These are phyloP conservation scores for Tetraodon nigroviridis DNA, from an alignment of 2,113 vertebrate genomes.

Conservation along the genomic window DNA sequence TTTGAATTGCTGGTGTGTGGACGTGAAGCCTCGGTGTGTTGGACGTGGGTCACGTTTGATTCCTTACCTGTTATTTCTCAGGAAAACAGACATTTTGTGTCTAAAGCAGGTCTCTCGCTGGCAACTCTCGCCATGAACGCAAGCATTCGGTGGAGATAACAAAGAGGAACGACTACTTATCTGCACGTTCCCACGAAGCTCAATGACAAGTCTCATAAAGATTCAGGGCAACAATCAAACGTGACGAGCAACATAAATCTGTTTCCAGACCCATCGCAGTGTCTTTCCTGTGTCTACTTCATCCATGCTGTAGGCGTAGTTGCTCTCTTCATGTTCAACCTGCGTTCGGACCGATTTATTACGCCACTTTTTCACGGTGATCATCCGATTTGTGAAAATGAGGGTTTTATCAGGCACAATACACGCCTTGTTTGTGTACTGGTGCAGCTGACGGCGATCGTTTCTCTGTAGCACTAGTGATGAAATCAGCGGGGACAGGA, in stretches of 20 bases:
- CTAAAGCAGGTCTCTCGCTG: conserved; percentile 4
- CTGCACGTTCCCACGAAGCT: conserved; percentile 63
- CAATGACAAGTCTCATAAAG: conserved; percentile 12
- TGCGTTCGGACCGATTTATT: conserved; percentile 2
- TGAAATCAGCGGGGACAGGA: too few relatives aligned
- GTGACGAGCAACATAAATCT: conserved; percentile 21
- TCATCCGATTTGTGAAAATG: too few relatives aligned
- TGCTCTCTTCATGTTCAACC: background rate
- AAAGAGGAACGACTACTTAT: conserved; percentile 67
- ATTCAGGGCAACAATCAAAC: background rate
- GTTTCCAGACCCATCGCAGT: conserved; percentile 3
- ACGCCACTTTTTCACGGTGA: background rate
- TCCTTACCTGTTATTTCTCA: background rate
- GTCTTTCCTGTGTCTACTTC: background rate
- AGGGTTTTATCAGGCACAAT: too few relatives aligned
- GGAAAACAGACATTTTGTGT: conserved; percentile 1
- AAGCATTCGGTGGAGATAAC: conserved; percentile 5
- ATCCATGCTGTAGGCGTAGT: conserved; percentile 1
- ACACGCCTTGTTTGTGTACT: too few relatives aligned
- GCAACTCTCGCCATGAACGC: conserved; percentile 5
- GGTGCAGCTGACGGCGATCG: too few relatives aligned
- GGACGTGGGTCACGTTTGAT: background rate
- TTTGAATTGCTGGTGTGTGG: conserved; percentile 2
- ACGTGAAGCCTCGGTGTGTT: background rate
- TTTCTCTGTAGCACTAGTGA: too few relatives aligned